Conservation (phyloP, 2,113 vertebrate genomes). For the Barnardius zonarius region DNA sequence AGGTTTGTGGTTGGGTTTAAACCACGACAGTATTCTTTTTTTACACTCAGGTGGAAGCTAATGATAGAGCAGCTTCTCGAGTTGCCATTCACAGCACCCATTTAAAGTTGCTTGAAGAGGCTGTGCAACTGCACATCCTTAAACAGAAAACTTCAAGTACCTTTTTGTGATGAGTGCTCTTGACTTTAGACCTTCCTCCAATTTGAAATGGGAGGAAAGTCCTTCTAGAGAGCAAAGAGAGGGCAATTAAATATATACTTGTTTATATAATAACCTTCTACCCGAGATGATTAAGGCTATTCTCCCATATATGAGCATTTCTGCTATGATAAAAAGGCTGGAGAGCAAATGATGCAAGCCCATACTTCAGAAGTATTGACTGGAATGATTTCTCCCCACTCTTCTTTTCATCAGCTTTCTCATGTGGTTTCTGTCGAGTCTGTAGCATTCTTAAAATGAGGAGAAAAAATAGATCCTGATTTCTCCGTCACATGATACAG, state of each 20-base stretch:
- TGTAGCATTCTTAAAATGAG: neutral
- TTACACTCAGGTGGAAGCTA: conserved; percentile 8
- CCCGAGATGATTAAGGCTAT: neutral
- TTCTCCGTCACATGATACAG: conserved; percentile 32
- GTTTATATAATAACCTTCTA: neutral
- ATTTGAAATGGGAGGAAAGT: neutral
- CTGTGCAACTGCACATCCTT: neutral
- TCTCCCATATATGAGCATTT: neutral
- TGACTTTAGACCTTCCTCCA: neutral
- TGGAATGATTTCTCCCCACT: neutral
- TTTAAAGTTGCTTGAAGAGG: neutral
- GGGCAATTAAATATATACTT: neutral
- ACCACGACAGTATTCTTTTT: too few species aligned
- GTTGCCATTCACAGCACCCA: neutral
- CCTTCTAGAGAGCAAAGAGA: neutral
- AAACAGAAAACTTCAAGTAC: neutral
- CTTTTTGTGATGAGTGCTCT: neutral
- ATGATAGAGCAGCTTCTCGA: neutral
- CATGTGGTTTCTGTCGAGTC: neutral
- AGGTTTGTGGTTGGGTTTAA: too few species aligned
- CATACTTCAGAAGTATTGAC: neutral
- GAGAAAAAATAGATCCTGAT: neutral
- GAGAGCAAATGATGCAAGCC: neutral
- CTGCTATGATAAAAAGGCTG: neutral
- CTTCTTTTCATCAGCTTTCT: conserved; percentile 10